Conservation (phyloP, 2,113 vertebrate species). For the Eubucco bourcierii region DNA sequence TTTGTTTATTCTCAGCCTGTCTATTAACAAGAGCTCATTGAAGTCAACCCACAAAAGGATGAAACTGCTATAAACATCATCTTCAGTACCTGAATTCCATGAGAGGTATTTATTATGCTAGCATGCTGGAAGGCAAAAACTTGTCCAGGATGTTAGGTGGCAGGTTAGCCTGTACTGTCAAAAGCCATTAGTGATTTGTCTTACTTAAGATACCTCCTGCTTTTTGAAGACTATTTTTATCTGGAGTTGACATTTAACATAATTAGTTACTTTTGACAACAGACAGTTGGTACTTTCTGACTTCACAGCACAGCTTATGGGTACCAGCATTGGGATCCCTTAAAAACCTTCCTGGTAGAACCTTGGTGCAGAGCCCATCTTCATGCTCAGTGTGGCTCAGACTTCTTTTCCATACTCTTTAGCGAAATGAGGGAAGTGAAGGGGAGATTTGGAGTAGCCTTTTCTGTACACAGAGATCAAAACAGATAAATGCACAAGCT, state of each 20-base stretch:
- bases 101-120: neutral
- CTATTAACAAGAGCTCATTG: constrained; percentile 1
- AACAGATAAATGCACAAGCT: neutral
- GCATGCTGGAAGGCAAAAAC: neutral
- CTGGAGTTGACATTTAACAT: neutral
- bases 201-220: neutral
- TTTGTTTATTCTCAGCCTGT: constrained; percentile 16
- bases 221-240: neutral
- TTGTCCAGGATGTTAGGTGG: neutral
- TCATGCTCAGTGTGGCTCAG: neutral
- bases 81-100: neutral
- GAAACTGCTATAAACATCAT: neutral
- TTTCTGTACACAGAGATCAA: neutral
- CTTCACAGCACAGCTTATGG: neutral
- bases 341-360: neutral
- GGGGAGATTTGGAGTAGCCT: neutral
- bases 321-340: neutral
- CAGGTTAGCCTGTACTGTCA: neutral
- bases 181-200: neutral
- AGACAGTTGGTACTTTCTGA: neutral
- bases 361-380: neutral
- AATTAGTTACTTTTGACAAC: neutral
- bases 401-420: neutral
- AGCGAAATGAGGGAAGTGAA: neutral
- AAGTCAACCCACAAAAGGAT: neutral